Evolutionary conservation across 2,797 vertebrate genomes (phyloP).

Genomic region (Ispidina lecontei): DNA sequence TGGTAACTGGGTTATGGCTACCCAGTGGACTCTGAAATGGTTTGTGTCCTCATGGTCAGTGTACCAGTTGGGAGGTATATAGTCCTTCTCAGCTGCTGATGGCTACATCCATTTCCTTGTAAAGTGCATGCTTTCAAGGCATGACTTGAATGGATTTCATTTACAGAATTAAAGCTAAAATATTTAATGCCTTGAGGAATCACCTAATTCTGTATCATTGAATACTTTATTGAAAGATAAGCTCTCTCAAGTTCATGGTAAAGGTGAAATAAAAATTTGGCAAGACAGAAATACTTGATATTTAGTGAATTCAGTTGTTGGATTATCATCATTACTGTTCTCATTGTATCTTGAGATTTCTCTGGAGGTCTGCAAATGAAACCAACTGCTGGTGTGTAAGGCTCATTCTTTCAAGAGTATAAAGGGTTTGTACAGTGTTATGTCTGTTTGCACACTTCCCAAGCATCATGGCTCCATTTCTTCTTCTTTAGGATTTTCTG

Average conservation of each 20-base stretch:
- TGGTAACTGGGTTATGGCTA: not conserved
- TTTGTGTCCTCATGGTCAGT: not conserved
- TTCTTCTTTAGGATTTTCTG: not conserved
- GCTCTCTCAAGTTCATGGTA: not conserved
- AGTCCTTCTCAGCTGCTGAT: not conserved
- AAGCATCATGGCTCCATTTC: no score
- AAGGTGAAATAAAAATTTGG: not conserved
- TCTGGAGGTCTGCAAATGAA: not conserved
- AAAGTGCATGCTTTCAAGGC: not conserved
- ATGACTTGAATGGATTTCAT: rapidly evolving
- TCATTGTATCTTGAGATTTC: not conserved
- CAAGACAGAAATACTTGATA: not conserved
- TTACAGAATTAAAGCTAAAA: not conserved
- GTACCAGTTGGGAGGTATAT: not conserved
- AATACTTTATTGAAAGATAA: not conserved
- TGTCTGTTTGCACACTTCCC: not conserved
- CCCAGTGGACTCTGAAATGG: no score
- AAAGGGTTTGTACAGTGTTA: not conserved
- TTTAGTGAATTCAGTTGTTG: not conserved
- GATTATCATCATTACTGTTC: not conserved
- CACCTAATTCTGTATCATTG: not conserved
- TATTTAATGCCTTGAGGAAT: not conserved
- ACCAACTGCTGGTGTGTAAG: not conserved
- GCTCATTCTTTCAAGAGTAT: not conserved
- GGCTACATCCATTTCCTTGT: not conserved